Base-by-base conservation (phyloP, 1,140 invertebrate genomes). In the Zaprionus ghesquierei region DNA sequence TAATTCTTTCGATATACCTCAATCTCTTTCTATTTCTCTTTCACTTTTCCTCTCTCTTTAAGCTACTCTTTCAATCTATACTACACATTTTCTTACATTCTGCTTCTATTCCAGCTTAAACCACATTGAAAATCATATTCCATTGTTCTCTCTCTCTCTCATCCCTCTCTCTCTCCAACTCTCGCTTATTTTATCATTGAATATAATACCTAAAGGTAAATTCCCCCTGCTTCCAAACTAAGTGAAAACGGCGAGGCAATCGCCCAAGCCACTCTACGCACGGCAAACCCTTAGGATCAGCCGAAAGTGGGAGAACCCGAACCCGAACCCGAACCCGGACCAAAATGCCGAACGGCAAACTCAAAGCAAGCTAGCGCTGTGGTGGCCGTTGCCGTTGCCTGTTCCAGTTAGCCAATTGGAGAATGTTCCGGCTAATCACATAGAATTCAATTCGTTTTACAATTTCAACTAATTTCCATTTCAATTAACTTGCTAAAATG, bases 391-490 rank as follows among this genome's bases (percentile, higher is more conserved):
- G 69, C 66, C 79, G 81, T 22, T 12, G 9, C 41, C 20, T 12
- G 9, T 22, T 22, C 41, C 41, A 46, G 72, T 87, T 77, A 82
- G 81, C 85, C 85, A 89, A 89, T 89, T 85, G 85, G 85, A 89
- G 79, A 89, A 89, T 89, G 65, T 87, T 90, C 65, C 56, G 80
- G 80, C 82, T 90, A 91, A 91, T 91, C 90, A 90, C 86, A 89
- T 91, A 87, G 90, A 91, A 91, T 91, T 89, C 86, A 91, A 91
- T 91, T 91, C 90, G 82, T 91, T 90, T 91, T 90, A 91, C 89
- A 91, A 91, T 91, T 91, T 90, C 90, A 91, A 91, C 90, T 91
- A 91, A 91, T 91, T 91, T 91, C 90, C 90, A 91, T 91, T 91
- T 91, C 90, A 91, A 91, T 91, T 91, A 91, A 91, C 90, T 91